Evolutionary conservation across 2,888 invertebrate species (phyloP).

Genomic region (Gibbula magus): DNA sequence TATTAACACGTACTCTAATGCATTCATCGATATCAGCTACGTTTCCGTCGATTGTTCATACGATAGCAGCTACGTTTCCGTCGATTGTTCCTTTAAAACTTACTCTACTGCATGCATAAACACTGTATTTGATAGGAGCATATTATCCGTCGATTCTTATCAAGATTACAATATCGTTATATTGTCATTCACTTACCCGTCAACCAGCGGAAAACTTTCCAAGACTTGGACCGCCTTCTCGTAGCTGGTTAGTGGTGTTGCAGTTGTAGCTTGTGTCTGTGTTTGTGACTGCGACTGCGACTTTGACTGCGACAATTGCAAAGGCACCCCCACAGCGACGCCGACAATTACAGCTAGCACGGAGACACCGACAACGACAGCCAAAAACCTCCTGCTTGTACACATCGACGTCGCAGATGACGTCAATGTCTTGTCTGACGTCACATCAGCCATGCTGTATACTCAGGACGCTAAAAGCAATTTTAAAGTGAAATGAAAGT

Average conservation of each 20-base stretch:
- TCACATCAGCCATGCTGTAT: too few species aligned
- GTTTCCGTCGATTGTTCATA: too few species aligned
- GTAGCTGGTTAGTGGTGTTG: conserved; percentile 18
- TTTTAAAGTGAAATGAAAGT: too few species aligned
- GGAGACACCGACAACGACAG: conserved; percentile 33
- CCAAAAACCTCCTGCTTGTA: background rate
- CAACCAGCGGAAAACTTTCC: conserved; percentile 58
- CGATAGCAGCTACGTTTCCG: too few species aligned
- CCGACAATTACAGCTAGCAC: conserved; percentile 47
- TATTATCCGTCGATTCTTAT: too few species aligned
- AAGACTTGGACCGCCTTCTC: conserved; percentile 56
- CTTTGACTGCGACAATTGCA: conserved; percentile 23
- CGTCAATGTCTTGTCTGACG: background rate
- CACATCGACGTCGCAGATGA: background rate
- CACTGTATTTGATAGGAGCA: too few species aligned
- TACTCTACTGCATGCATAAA: too few species aligned
- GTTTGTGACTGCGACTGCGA: background rate
- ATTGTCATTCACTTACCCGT: conserved; percentile 50
- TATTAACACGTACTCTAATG: too few species aligned
- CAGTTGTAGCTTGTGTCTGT: background rate
- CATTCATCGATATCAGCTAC: too few species aligned
- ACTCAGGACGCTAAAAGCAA: too few species aligned
- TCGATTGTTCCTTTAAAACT: too few species aligned
- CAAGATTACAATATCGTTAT: too few species aligned
- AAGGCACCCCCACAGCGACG: conserved; percentile 45